Conservation (phyloP, 2,888 invertebrate species). For the Mimumesa dahlbomi region DNA sequence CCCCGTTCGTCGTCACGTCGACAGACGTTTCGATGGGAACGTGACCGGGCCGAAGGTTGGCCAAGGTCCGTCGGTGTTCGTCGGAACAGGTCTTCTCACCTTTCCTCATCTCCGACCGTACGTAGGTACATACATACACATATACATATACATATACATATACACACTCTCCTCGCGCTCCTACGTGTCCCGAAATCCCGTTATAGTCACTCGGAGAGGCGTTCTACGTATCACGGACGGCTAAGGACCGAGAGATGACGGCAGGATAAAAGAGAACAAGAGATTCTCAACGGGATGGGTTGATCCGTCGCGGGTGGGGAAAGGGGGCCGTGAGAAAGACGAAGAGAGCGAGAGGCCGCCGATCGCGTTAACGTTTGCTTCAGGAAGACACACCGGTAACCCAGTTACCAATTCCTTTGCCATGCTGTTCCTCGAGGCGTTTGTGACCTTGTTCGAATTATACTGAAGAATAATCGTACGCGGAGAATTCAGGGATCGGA, state of each 20-base stretch:
- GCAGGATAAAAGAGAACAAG: slow-evolving; percentile 9
- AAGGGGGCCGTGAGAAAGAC: slow-evolving; percentile 39
- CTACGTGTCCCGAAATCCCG: slow-evolving; percentile 70
- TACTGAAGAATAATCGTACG: no score
- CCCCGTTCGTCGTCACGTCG: background rate
- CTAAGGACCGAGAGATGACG: slow-evolving; percentile 1
- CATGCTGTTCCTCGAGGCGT: slow-evolving; percentile 24
- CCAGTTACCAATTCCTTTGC: slow-evolving; percentile 68
- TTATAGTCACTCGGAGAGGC: slow-evolving; percentile 58
- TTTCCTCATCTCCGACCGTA: slow-evolving; percentile 44
- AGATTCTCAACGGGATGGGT: slow-evolving; percentile 15
- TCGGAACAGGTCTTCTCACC: slow-evolving; percentile 1
- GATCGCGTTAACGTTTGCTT: slow-evolving; percentile 51
- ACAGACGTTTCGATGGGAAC: background rate
- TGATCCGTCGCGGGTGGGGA: slow-evolving; percentile 1
- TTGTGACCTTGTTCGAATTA: background rate
- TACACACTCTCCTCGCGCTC: slow-evolving; percentile 54
- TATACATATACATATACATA: slow-evolving; percentile 52
- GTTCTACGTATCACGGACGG: slow-evolving; percentile 30
- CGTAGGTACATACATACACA: slow-evolving; percentile 49
- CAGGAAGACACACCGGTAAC: slow-evolving; percentile 69
- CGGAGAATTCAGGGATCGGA: no score
- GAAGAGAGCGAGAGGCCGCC: slow-evolving; percentile 43
- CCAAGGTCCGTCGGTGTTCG: background rate
- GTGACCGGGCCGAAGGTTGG: background rate